Base-by-base conservation (phyloP, 2,888 invertebrate genomes). In the Drosophila leonis region DNA sequence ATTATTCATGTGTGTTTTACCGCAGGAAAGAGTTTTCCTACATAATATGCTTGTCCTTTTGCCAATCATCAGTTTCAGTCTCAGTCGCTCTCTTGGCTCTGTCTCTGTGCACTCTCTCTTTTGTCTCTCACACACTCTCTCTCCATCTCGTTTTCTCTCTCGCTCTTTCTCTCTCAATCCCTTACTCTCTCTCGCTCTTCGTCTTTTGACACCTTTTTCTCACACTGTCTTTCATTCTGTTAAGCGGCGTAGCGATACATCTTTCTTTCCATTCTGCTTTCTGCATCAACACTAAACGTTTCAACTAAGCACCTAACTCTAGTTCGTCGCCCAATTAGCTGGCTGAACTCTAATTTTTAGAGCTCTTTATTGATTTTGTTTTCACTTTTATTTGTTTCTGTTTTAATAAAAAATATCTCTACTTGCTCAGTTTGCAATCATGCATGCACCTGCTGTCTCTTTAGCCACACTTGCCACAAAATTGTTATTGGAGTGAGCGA, bases 401-500 rank as follows among this genome's bases (percentile, higher is more conserved):
- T n/a, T 13, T 39, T 20, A 51, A 56, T 44, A 29, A 20, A 20
- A 39, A 74, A 59, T 41, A 64, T 56, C 35, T 64, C 68, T 44
- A 39, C 49, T 31, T 42, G 61, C 55, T 51, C 39, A 24, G 51
- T 54, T 55, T 65, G 77, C 57, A 44, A 1, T 46, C 18, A 24
- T 7, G 49, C 33, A 6, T 24, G n/a, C 57, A 37, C 33, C 54
- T 63, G 54, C 46, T 27, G 39, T 29, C 33, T 49, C 54, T 18
- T 12, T 2, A 18, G 33, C 42, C 39, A 6, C 35, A 15, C 51
- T 78, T 65, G 65, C 66, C 54, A 66, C 67, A 70, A 70, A 46
- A 72, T 41, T 64, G 48, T 52, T 60, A 39, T 63, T 24, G 64
- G 35, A 39, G 31, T 42, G 56, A 75, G 59, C 67, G 78, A 66